These are phyloP conservation scores for Platichthys flesus DNA, from an alignment of 2,113 vertebrate species.

Conservation along the genomic window DNA sequence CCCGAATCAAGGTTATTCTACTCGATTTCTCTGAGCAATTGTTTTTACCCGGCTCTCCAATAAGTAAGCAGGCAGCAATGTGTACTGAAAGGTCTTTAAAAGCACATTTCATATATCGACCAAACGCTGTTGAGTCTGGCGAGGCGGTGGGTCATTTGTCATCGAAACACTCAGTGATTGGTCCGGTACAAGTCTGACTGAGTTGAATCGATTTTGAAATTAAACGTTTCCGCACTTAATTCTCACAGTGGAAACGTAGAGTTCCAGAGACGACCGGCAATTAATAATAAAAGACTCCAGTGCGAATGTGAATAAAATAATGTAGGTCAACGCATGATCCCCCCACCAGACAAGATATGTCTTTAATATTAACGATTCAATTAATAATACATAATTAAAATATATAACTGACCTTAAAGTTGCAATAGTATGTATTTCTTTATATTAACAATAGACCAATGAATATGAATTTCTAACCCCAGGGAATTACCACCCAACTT, in stretches of 20 bases:
- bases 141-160: conserved; percentile 22
- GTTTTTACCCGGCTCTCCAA: neutral
- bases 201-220: conserved; percentile 24
- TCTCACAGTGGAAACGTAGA: neutral
- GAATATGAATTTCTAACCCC: neutral
- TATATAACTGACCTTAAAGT: neutral
- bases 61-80: neutral
- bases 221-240: conserved; percentile 11
- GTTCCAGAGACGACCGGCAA: neutral
- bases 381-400: neutral
- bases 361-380: neutral
- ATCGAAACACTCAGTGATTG: conserved; percentile 19
- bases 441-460: neutral
- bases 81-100: neutral
- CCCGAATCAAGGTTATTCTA: conserved; percentile 22
- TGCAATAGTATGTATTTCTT: neutral
- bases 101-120: conserved; percentile 12
- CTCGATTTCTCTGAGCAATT: neutral
- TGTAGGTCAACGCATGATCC: neutral
- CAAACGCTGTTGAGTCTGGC: neutral
- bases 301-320: neutral
- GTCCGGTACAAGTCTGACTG: neutral
- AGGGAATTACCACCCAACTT: no score
- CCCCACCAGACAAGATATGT: neutral
- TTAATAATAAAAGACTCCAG: neutral